A percentile compares a stretch with the other conserved stretches of the same genome.
These are phyloP conservation scores for Sylvietta virens DNA, from an alignment of 2,113 vertebrate genomes.

Conservation along the genomic window DNA sequence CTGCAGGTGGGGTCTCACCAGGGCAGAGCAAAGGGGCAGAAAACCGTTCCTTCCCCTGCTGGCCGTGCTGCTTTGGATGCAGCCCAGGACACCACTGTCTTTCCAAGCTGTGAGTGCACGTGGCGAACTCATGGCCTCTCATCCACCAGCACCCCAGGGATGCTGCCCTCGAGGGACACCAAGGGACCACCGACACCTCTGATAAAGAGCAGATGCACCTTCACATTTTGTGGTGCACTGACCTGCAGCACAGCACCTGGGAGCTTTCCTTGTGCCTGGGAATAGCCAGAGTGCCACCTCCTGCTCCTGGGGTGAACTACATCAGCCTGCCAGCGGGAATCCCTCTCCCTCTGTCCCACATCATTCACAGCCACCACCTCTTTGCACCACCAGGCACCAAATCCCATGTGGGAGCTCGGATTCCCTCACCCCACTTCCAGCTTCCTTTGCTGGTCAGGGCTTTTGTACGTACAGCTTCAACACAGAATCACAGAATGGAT, in stretches of 20 bases:
- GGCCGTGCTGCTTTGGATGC: not conserved
- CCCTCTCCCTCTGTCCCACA: not conserved
- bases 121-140: not conserved
- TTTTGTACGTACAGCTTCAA: not conserved
- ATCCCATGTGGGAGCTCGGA: not conserved
- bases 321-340: accelerated
- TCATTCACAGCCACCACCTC: too few species aligned
- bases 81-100: not conserved
- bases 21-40: not conserved
- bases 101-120: not conserved
- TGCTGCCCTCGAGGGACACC: not conserved
- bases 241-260: too few species aligned
- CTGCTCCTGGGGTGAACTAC: not conserved
- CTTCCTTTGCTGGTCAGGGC: not conserved
- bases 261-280: not conserved
- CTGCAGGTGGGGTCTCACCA: not conserved
- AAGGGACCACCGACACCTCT: not conserved
- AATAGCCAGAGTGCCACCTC: not conserved
- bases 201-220: not conserved
- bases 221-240: not conserved
- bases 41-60: not conserved
- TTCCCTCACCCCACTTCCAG: too few species aligned
- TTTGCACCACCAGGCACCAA: not conserved
- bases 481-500: not conserved
- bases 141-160: not conserved